phyloP scores from a whole-genome alignment of 2,797 vertebrate genomes.

The Danio kyathit region DNA sequence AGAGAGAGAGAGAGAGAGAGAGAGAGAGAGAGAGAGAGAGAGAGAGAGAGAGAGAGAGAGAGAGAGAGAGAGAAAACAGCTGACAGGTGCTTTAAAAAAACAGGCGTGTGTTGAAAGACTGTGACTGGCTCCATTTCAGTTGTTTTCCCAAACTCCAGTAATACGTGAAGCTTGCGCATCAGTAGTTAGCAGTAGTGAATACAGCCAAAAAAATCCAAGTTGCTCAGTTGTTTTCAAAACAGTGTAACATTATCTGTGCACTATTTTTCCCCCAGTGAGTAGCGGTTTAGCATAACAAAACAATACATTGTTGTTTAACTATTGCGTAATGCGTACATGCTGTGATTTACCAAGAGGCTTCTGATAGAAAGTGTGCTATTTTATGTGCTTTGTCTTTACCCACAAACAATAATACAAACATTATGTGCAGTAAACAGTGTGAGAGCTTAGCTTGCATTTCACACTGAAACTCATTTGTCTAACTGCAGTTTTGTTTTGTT shows the following conservation, averaged over 20 bases:
- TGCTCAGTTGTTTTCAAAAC: background rate
- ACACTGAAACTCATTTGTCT: background rate
- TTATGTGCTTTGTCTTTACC: background rate
- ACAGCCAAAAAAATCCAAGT: background rate
- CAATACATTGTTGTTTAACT: constrained; percentile 7
- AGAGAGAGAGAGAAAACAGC: background rate
- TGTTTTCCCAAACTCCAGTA: constrained; percentile 6
- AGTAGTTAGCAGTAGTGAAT: background rate
- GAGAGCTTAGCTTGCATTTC: background rate
- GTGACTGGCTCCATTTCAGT: background rate
- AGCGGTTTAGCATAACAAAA: constrained; percentile 4
- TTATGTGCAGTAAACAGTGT: background rate
- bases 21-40: background rate
- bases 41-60: background rate
- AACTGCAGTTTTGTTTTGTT: background rate
- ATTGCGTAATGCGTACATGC: background rate
- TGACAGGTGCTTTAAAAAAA: constrained; percentile 24
- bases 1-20: background rate
- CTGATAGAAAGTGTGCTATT: background rate
- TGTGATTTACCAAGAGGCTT: constrained; percentile 1
- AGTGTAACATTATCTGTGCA: background rate
- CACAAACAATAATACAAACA: background rate
- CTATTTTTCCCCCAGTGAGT: background rate
- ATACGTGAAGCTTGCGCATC: background rate
- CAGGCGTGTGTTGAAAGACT: constrained; percentile 10